phyloP scores from a whole-genome alignment of 2,113 vertebrate species.

The Austrofundulus limnaeus region DNA sequence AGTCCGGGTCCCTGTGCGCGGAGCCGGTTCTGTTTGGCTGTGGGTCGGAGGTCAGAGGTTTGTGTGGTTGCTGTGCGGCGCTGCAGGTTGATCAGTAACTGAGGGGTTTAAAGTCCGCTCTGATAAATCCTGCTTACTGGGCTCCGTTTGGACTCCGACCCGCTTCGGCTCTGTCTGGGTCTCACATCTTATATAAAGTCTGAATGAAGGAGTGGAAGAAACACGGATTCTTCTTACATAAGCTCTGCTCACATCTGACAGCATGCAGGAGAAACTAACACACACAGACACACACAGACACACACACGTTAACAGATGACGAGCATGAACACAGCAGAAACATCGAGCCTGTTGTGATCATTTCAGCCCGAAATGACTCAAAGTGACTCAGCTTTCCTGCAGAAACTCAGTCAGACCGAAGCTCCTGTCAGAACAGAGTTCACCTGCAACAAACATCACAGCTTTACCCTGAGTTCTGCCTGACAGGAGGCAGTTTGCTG shows the following conservation, averaged over 20 bases:
- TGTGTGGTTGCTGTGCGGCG: background rate
- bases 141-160: conserved; percentile 65
- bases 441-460: no score
- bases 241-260: conserved; percentile 24
- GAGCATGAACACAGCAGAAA: background rate
- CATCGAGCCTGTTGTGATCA: background rate
- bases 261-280: conserved; percentile 14
- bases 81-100: conserved; percentile 76
- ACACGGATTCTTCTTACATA: conserved; percentile 62
- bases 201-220: conserved; percentile 48
- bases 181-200: conserved; percentile 70
- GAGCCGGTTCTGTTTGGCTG: background rate
- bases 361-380: background rate
- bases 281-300: background rate
- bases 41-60: conserved; percentile 30
- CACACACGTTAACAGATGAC: background rate
- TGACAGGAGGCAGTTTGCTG: no score
- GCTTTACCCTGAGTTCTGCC: no score
- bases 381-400: conserved; percentile 9
- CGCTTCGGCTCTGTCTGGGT: conserved; percentile 29
- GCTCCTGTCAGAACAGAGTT: background rate
- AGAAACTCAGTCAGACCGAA: background rate
- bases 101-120: conserved; percentile 66
- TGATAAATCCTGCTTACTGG: conserved; percentile 71
- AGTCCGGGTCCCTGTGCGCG: no score